Conservation (phyloP, 2,113 vertebrate species). For the Siniperca chuatsi region DNA sequence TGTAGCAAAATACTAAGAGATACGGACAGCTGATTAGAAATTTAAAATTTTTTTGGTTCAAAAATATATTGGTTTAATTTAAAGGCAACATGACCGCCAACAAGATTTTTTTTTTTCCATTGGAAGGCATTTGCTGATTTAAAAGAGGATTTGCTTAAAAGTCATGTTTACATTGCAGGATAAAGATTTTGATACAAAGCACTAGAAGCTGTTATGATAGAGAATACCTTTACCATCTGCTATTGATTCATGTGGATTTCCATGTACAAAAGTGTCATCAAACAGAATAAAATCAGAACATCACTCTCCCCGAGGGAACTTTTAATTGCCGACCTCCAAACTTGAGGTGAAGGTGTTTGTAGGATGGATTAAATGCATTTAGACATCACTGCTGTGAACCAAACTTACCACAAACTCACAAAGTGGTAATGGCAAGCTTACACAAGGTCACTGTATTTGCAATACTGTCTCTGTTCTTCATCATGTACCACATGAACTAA, state of each 20-base stretch:
- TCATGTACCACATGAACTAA: conserved; percentile 38
- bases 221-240: conserved; percentile 63
- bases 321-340: conserved; percentile 25
- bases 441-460: conserved; percentile 43
- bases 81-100: conserved; percentile 32
- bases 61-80: conserved; percentile 40
- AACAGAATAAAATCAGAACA: conserved; percentile 46
- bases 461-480: conserved; percentile 45
- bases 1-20: neutral
- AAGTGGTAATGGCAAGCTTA: conserved; percentile 25
- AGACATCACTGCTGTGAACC: conserved; percentile 30
- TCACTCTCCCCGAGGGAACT: conserved; percentile 8
- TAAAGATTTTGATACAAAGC: conserved; percentile 27
- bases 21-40: neutral
- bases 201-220: conserved; percentile 46
- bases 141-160: conserved; percentile 33
- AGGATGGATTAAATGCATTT: conserved; percentile 46
- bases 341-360: conserved; percentile 36
- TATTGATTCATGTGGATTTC: conserved; percentile 38
- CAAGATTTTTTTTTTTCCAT: neutral
- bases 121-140: conserved; percentile 19
- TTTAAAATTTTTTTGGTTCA: no score
- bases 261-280: conserved; percentile 47
- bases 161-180: conserved; percentile 50
- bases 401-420: conserved; percentile 35